A percentile compares a stretch with the other conserved stretches of the same genome.
These are phyloP conservation scores for Serilophus lunatus DNA, from an alignment of 2,113 vertebrate genomes.

Conservation along the genomic window DNA sequence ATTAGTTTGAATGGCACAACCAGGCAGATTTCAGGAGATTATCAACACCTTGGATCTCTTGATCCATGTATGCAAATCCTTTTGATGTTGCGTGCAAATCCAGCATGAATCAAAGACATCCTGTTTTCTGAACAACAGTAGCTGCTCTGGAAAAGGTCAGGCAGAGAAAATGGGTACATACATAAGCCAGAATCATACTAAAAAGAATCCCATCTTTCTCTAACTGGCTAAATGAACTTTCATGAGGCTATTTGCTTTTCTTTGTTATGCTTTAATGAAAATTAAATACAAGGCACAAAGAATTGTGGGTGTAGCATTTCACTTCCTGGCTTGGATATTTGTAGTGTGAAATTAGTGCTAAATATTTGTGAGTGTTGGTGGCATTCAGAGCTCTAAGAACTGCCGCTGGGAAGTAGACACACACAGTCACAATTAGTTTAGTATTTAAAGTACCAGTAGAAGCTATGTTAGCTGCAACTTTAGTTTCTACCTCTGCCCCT, in stretches of 20 bases:
- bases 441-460: background rate
- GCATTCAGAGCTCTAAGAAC: background rate
- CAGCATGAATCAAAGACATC: background rate
- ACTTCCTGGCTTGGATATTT: constrained; percentile 50
- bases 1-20: background rate
- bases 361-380: background rate
- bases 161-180: background rate
- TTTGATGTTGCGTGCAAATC: background rate
- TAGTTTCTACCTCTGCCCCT: background rate
- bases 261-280: background rate
- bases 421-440: background rate
- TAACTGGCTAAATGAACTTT: background rate
- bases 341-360: background rate
- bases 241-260: background rate
- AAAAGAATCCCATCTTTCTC: background rate
- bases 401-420: background rate
- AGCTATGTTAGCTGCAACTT: background rate
- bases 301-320: background rate
- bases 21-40: background rate
- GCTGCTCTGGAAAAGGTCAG: constrained; percentile 26
- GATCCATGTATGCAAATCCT: background rate
- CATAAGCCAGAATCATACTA: background rate
- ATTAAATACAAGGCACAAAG: background rate
- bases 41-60: background rate
- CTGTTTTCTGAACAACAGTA: background rate